phyloP scores from a whole-genome alignment of 2,113 vertebrate species.

The Atractosteus spatula region DNA sequence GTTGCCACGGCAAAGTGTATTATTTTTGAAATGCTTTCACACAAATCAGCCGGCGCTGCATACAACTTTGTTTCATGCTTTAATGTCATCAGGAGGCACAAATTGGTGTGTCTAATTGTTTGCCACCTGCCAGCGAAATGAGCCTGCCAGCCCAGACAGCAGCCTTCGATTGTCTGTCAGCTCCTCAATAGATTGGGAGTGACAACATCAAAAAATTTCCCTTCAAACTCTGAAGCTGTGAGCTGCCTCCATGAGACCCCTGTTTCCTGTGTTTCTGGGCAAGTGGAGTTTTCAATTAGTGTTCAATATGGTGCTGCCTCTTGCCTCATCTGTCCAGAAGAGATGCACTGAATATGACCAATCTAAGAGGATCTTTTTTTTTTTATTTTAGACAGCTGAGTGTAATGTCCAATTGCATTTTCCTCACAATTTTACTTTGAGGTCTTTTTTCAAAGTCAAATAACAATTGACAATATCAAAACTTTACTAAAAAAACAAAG shows the following conservation, averaged over 20 bases:
- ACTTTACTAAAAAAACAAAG: no score
- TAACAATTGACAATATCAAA: no score
- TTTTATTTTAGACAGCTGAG: no score
- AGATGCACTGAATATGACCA: slow-evolving; percentile 58
- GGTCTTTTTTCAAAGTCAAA: no score
- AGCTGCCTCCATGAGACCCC: slow-evolving; percentile 65
- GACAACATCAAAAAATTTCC: slow-evolving; percentile 92
- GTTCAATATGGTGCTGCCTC: slow-evolving; percentile 61
- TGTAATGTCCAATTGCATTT: no score
- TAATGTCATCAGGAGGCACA: slow-evolving; percentile 89
- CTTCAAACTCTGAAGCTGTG: slow-evolving; percentile 70
- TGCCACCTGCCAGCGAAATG: slow-evolving; percentile 98
- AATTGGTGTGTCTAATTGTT: slow-evolving; percentile 99
- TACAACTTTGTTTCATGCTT: slow-evolving; percentile 93
- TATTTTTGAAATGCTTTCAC: slow-evolving; percentile 99
- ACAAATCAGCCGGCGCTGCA: slow-evolving; percentile 86
- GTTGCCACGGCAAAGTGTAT: slow-evolving; percentile 91
- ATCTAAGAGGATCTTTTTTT: slow-evolving; percentile 57
- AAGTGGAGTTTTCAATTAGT: slow-evolving; percentile 75
- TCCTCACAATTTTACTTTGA: no score
- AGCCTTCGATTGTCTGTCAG: slow-evolving; percentile 90
- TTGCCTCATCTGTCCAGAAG: slow-evolving; percentile 70
- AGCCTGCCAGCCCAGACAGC: slow-evolving; percentile 88
- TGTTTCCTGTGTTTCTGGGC: slow-evolving; percentile 67
- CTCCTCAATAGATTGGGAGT: slow-evolving; percentile 82